phyloP scores from a whole-genome alignment of 2,113 vertebrate genomes.

The Lagopus leucura region DNA sequence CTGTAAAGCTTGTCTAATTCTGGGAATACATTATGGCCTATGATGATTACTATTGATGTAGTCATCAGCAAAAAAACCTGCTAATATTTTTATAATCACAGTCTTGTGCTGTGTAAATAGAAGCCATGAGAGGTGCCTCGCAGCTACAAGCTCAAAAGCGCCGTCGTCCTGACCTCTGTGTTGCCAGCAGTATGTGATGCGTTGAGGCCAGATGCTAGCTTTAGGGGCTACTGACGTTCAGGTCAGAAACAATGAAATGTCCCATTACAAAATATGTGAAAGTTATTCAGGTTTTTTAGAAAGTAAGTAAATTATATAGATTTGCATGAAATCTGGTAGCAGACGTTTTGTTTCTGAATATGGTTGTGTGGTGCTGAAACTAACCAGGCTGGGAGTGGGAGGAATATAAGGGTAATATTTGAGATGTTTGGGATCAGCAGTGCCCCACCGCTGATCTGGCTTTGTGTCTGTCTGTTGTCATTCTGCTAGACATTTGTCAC shows the following conservation, averaged over 20 bases:
- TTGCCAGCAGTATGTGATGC: background rate
- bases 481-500: background rate
- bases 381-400: background rate
- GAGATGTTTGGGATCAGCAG: background rate
- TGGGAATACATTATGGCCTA: background rate
- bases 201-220: background rate
- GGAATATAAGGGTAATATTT: background rate
- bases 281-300: background rate
- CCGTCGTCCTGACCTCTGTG: background rate
- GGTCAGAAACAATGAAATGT: background rate
- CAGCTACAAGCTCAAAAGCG: background rate
- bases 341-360: background rate
- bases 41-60: background rate
- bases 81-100: background rate
- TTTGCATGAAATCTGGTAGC: background rate
- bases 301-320: background rate
- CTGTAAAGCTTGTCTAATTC: background rate
- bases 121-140: background rate
- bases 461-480: background rate
- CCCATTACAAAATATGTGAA: background rate
- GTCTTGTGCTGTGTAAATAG: background rate
- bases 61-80: background rate
- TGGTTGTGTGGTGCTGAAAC: background rate
- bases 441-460: background rate
- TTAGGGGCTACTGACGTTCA: background rate